Base-by-base conservation (phyloP, 1,140 invertebrate genomes). In the Caerostris darwini region DNA sequence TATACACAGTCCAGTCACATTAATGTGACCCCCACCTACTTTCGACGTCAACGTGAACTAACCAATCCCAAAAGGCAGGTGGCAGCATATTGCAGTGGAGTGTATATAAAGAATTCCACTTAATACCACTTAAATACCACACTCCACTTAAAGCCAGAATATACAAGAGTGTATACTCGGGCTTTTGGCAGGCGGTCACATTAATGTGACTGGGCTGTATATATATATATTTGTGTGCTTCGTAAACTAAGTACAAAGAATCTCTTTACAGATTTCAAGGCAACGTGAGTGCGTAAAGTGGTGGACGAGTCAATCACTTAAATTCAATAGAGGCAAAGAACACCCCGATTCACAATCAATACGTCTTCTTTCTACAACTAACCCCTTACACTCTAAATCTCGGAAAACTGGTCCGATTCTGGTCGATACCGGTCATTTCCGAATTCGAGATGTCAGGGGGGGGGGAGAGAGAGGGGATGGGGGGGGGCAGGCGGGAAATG, bases 391-490 rank as follows among this genome's bases (percentile, higher is more conserved):
- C 83, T 58, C 83, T 85, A 85, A 58, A 50, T 81, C 71, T 54
- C 71, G 34, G 64, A 50, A 50, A 34, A 58, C 54, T 34, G 56
- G 54, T 85, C 53, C 57, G n/a, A 85, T 85, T 19, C 71, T 77
- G 83, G 83, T 85, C 83, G 58, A 85, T 85, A 85, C 83, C 54
- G 57, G 57, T 58, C 83, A 85, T 85, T 85, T 85, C 56, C 83
- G 56, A 85, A 85, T 85, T 85, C 57, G 57, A 54, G 71, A 50
- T 5, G 19, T 10, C 4, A 56, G 19, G 17, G 57, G 69, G 34
- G 82, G 71, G 17, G 61, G 17, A 54, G 50, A 50, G 54, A n/a
- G 57, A 53, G 71, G 10, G 4, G 19, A 10, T 10, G n/a, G 19
- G 17, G 57, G 69, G 12, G 82, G 71, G 17, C 50, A 7, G 67